Percentiles rank a stretch among this genome's conserved stretches.
Evolutionary conservation across 2,888 invertebrate genomes (phyloP).

Genomic region (Nasonia oneida): DNA sequence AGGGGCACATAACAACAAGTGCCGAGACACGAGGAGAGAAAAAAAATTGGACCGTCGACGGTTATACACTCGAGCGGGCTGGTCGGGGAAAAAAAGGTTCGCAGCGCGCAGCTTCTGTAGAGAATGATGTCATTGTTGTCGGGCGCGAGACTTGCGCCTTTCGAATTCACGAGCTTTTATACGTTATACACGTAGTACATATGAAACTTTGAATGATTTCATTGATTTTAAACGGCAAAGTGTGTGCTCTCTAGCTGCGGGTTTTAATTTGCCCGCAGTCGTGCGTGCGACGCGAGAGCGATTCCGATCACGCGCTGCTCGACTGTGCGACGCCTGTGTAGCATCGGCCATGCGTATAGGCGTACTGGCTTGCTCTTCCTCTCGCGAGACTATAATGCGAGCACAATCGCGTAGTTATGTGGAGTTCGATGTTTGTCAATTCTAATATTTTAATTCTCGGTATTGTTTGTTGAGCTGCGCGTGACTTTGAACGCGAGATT

Average conservation of each 20-base stretch:
- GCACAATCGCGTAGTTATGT: background rate
- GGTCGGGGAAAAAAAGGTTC: slow-evolving; percentile 19
- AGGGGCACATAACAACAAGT: background rate
- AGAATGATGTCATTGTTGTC: slow-evolving; percentile 61
- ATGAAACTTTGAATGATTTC: slow-evolving; percentile 45
- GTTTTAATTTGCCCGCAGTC: background rate
- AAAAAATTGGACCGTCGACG: slow-evolving; percentile 38
- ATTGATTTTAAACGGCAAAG: slow-evolving; percentile 41
- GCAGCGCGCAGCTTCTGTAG: slow-evolving; percentile 32
- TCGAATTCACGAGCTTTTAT: slow-evolving; percentile 10
- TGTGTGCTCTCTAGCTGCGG: no score
- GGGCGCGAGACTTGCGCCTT: slow-evolving; percentile 37
- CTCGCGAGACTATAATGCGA: no score
- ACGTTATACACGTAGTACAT: background rate
- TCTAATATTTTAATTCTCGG: no score
- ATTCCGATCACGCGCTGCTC: background rate
- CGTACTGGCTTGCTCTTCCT: background rate
- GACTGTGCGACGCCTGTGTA: background rate
- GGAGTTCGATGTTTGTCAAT: no score
- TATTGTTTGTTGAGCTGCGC: no score
- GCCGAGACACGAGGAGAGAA: background rate
- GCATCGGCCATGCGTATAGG: background rate
- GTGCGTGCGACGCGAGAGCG: background rate
- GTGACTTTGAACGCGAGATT: background rate
- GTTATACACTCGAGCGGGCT: background rate